Evolutionary conservation across 2,113 vertebrate species (phyloP), one percentile per base, ranked within the genome.

Genomic region (Circaetus cinerascens): DNA sequence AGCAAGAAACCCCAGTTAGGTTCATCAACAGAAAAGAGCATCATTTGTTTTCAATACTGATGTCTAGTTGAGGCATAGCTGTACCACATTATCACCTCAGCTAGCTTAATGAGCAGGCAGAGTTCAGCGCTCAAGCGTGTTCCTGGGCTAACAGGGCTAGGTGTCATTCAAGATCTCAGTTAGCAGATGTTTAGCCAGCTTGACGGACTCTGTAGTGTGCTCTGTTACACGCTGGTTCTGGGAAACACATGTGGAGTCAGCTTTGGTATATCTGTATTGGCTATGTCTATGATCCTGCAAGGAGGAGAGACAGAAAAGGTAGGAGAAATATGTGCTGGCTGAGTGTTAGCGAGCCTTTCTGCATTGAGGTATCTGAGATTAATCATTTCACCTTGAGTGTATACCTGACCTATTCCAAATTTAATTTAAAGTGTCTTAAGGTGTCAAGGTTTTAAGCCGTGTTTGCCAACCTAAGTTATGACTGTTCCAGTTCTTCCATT

Each of bases 291-390:
- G 43, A 53, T 36, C 23, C 50, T 87, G 23, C 13, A 68, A 87
- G 15, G 15, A 84, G 8, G 5, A 76, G 22, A 23, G 18, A 23
- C 6, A 60, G 27, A 50, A 87, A 62, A 90, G 9, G 18, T 40
- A 36, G 32, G 11, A 60, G 15, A 88, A 51, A 55, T 45, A 14
- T 20, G 4, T 38, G 41, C 7, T 57, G 5, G 4, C 4, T 71
- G 30, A 48, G 13, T 46, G 9, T 50, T 43, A 68, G 32, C 0
- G 0, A 92, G 11, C 13, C 12, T 59, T 9, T 87, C 41, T 85
- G 12, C 30, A 48, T 0, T 81, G 69, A 74, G 13, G 62, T 71
- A 16, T 48, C 25, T n/a, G 43, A 72, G 34, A 43, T 23, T 51
- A 64, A 73, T 57, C 10, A 21, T 62, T 96, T 87, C 45, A 36